Base-by-base conservation (phyloP, 2,888 invertebrate genomes). In the Dicranocentrus wangi region DNA sequence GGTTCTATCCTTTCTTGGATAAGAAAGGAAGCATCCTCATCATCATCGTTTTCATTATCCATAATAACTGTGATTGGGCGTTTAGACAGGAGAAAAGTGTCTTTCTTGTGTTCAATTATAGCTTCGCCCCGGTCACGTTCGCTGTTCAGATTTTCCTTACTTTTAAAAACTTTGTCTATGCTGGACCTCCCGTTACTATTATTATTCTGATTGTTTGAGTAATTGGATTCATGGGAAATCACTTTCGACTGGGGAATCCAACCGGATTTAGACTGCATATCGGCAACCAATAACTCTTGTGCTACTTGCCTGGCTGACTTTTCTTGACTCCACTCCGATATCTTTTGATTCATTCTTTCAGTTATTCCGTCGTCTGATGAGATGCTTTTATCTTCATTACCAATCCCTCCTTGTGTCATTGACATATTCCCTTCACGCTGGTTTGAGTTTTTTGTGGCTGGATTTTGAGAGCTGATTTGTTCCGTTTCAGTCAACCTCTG, bases 21-120 rank as follows among this genome's bases (percentile, higher is more conserved):
- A 25, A 94, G 90, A 63, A 96, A 92, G 87, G 93, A 93, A 75
- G 93, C 92, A 65, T 94, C 94, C 82, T 93, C 94, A 87, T 91
- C 90, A 27, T 89, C 88, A 47, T 93, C 92, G 81, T 92, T 90
- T 23, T 90, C 91, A 76, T 91, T 93, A 89, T 95, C 96, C 15
- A 93, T 90, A 82, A 96, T 96, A 1, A 97, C 93, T 88, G 94
- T 95, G 7, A 89, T 87, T 1, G 95, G 93, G 88, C 55, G 47
- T n/a, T 5, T 47, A n/a, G 15, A n/a, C 2, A 47, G 10, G 10
- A 28, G 63, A 47, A 69, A 27, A n/a, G n/a, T n/a, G n/a, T n/a
- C n/a, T n/a, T n/a, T 17, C 15, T 68, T 68, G 32, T 53, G 8
- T 23, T 51, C 17, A 47, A 27, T 8, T 39, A 8, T 13, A 39